phyloP scores from a whole-genome alignment of 2,888 invertebrate species.

The Argyresthia goedartella region DNA sequence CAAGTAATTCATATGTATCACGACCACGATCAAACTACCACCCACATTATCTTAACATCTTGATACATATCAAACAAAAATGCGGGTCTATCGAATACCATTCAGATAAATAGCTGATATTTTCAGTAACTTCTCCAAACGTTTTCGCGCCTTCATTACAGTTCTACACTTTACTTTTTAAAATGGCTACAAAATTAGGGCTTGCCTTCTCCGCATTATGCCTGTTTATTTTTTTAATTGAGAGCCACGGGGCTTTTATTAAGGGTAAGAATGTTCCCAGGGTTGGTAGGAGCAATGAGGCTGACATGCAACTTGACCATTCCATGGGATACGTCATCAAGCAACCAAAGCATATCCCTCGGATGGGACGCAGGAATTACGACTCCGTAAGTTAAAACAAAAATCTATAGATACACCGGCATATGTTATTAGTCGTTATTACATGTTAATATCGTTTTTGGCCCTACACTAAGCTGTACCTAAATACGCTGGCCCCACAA shows the following conservation, averaged over 20 bases:
- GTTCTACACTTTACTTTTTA: conserved; percentile 2
- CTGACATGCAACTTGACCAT: conserved; percentile 40
- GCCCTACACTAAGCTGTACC: background rate
- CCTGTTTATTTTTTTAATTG: conserved; percentile 34
- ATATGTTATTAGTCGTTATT: background rate
- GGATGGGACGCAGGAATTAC: conserved; percentile 59
- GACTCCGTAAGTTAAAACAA: conserved; percentile 43
- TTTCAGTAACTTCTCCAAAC: background rate
- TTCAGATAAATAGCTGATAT: too few relatives aligned
- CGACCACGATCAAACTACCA: too few relatives aligned
- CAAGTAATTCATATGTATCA: too few relatives aligned
- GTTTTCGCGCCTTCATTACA: background rate
- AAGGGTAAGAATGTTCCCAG: conserved; percentile 59
- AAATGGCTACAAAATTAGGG: conserved; percentile 36
- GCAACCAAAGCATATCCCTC: conserved; percentile 54
- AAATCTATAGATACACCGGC: background rate
- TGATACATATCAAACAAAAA: too few relatives aligned
- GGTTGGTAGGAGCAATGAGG: conserved; percentile 57
- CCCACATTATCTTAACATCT: too few relatives aligned
- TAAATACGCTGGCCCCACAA: background rate
- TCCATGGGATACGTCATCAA: conserved; percentile 60
- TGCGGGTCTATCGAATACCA: too few relatives aligned
- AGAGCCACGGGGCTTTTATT: conserved; percentile 45
- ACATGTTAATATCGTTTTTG: background rate
- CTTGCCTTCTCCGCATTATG: conserved; percentile 32